These are phyloP conservation scores for Neocrepidodera transversa DNA, from an alignment of 2,888 invertebrate genomes.

Conservation along the genomic window DNA sequence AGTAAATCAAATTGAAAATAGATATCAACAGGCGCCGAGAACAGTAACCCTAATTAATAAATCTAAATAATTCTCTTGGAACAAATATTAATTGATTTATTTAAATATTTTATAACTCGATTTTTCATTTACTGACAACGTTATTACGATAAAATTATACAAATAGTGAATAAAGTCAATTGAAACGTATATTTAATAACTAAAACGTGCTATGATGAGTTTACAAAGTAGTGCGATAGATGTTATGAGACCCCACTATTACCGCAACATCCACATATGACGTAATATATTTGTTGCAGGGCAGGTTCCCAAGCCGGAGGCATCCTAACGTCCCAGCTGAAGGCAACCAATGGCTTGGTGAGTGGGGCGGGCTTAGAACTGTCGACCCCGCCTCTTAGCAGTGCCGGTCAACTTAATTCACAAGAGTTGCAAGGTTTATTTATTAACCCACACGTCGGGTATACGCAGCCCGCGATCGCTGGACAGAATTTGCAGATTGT, in stretches of 20 bases:
- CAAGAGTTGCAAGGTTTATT: slow-evolving; percentile 65
- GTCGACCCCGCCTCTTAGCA: slow-evolving; percentile 59
- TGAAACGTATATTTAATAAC: no score
- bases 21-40: no score
- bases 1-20: no score
- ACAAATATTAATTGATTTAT: no score
- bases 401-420: slow-evolving; percentile 67
- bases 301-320: slow-evolving; percentile 61
- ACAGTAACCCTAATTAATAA: no score
- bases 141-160: no score
- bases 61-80: no score
- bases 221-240: slow-evolving; percentile 6
- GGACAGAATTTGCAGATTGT: slow-evolving; percentile 72
- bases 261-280: slow-evolving; percentile 42
- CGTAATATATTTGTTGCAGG: slow-evolving; percentile 59
- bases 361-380: slow-evolving; percentile 70
- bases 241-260: slow-evolving; percentile 17
- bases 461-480: slow-evolving; percentile 59
- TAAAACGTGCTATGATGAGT: no score
- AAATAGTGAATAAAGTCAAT: no score
- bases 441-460: slow-evolving; percentile 69
- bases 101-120: no score
- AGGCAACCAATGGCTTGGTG: slow-evolving; percentile 74
- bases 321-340: slow-evolving; percentile 73
- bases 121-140: no score